These are phyloP conservation scores for Cepphus grylle DNA, from an alignment of 2,113 vertebrate species.

Conservation along the genomic window DNA sequence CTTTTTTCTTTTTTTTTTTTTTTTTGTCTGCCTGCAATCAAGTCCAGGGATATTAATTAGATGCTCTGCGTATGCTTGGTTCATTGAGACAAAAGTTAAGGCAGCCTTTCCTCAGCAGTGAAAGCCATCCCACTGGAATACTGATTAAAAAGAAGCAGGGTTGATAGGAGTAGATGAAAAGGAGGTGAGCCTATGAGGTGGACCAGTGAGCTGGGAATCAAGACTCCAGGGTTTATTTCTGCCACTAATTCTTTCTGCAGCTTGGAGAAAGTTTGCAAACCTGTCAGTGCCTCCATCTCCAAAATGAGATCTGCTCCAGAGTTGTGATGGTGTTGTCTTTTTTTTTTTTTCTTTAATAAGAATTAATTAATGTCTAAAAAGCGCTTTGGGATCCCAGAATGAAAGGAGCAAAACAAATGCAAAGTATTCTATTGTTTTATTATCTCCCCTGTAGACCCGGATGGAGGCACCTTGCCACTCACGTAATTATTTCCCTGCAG, in stretches of 20 bases:
- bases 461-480: constrained; percentile 31
- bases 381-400: background rate
- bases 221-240: background rate
- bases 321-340: background rate
- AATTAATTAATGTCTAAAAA: constrained; percentile 49
- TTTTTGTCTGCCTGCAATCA: background rate
- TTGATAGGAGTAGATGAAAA: background rate
- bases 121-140: background rate
- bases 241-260: background rate
- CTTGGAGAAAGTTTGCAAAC: background rate
- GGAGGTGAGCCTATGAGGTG: background rate
- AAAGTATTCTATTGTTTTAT: constrained; percentile 37
- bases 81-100: constrained; percentile 27
- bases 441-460: background rate
- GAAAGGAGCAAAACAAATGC: constrained; percentile 40
- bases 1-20: background rate
- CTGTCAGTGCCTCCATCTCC: background rate
- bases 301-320: background rate
- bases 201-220: background rate
- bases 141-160: background rate
- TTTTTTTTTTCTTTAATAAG: background rate
- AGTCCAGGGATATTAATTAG: constrained; percentile 13
- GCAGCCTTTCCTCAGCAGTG: background rate
- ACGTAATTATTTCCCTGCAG: constrained; percentile 32
- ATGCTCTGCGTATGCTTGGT: background rate